Evolutionary conservation across 1,140 invertebrate species (phyloP).

Genomic region (Diachasmimorpha longicaudata): DNA sequence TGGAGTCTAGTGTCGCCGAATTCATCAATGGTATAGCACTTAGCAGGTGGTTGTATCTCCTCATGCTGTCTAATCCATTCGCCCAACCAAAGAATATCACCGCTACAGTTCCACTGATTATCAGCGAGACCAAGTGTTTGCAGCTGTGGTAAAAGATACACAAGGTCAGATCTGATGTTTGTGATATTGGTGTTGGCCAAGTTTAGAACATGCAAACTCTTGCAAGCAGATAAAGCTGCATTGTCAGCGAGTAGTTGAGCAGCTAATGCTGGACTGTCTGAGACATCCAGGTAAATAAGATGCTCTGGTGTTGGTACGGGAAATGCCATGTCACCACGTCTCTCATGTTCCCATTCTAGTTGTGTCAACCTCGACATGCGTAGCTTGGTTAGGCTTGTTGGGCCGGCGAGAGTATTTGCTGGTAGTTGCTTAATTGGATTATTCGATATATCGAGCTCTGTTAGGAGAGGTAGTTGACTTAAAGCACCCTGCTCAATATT

Average conservation of each 20-base stretch:
- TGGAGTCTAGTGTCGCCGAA: constrained; percentile 54
- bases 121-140: constrained; percentile 66
- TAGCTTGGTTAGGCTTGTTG: constrained; percentile 69
- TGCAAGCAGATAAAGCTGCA: constrained; percentile 72
- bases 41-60: constrained; percentile 52
- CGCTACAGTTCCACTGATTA: constrained; percentile 70
- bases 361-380: constrained; percentile 72
- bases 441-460: constrained; percentile 77
- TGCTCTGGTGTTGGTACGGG: constrained; percentile 73
- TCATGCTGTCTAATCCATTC: constrained; percentile 69
- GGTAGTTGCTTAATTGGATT: constrained; percentile 75
- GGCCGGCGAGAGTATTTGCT: constrained; percentile 71
- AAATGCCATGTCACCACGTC: constrained; percentile 69
- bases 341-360: constrained; percentile 62
- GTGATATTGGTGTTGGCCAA: constrained; percentile 70
- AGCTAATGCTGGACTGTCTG: constrained; percentile 74
- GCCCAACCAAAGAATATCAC: constrained; percentile 68
- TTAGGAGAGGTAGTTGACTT: constrained; percentile 69
- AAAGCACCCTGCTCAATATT: constrained; percentile 72
- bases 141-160: constrained; percentile 74
- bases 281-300: constrained; percentile 75
- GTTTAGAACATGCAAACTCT: constrained; percentile 72
- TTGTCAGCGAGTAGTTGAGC: constrained; percentile 72
- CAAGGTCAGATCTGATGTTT: constrained; percentile 70
- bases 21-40: constrained; percentile 51